Evolutionary conservation across 2,888 invertebrate species (phyloP), one percentile per base, ranked within the genome.

Genomic region (Smittia sp.): DNA sequence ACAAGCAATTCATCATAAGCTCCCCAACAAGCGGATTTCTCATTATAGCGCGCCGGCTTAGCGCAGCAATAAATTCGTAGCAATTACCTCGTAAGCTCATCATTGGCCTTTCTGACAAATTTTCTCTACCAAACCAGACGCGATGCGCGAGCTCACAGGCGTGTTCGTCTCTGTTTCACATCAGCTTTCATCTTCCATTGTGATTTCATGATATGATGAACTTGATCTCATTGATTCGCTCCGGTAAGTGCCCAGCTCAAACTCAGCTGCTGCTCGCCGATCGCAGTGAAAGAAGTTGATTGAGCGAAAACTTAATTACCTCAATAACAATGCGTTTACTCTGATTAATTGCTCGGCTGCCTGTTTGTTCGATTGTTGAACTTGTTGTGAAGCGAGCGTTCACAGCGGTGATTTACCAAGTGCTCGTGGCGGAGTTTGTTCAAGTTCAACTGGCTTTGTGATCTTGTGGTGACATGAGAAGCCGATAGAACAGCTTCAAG

Each of bases 161-260:
- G n/a, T 46, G 46, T 46, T 27, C n/a, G 15, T 46, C n/a, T 46
- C 15, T 15, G n/a, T 15, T 46, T 11, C 46, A 11, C 11, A n/a
- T 46, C 46, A 46, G 27, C 27, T 63, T 63, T 63, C 27, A 24
- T n/a, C 46, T 46, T 9, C n/a, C 46, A 46, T 46, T 46, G n/a
- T 46, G 46, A 46, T n/a, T 22, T 58, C 52, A 46, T 13, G n/a
- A 15, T 46, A 58, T 58, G 58, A 22, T 15, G 58, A 58, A 58
- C 58, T 58, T 58, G 58, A 58, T 58, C 58, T 58, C 58, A 58
- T 58, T 58, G 58, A 22, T 22, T n/a, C 58, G 24, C 58, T 18
- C 24, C 58, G 58, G 2, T 58, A 22, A 7, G 22, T 9, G 15
- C 11, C 6, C 3, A 46, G 46, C n/a, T 46, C 46, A 46, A 39